A percentile compares a stretch with the other conserved stretches of the same genome.
Conservation (phyloP, 2,888 invertebrate species). For the Agapostemon virescens region DNA sequence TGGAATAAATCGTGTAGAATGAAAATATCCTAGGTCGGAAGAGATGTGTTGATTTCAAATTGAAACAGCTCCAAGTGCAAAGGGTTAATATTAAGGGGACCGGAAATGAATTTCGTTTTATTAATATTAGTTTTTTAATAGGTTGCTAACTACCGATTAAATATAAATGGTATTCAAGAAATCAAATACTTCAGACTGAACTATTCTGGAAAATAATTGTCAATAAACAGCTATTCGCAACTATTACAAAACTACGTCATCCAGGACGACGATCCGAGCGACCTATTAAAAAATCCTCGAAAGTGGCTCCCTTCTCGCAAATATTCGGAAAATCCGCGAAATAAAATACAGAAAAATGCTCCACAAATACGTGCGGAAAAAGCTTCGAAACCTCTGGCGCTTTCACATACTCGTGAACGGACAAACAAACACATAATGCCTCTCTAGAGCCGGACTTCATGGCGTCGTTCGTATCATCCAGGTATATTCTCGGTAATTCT, state of each 20-base stretch:
- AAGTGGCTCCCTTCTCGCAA: background rate
- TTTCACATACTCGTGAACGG: background rate
- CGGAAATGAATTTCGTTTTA: too few species aligned
- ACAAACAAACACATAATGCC: conserved; percentile 11
- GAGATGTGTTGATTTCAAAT: too few species aligned
- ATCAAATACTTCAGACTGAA: too few species aligned
- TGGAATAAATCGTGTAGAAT: too few species aligned
- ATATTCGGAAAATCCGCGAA: background rate
- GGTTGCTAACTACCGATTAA: too few species aligned
- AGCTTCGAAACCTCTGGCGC: background rate
- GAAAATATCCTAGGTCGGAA: too few species aligned
- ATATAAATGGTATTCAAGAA: too few species aligned
- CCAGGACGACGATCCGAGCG: background rate
- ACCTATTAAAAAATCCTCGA: background rate
- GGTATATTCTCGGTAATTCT: conserved; percentile 6
- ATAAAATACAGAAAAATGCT: background rate
- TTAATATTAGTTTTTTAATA: too few species aligned
- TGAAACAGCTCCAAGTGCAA: too few species aligned
- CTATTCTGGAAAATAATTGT: too few species aligned
- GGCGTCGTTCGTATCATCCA: conserved; percentile 9
- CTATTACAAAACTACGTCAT: background rate
- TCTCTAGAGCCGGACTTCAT: conserved; percentile 5
- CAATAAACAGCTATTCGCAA: too few species aligned
- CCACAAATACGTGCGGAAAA: background rate
- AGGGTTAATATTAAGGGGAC: too few species aligned